Percentiles rank a stretch among this genome's conserved stretches.
These are phyloP conservation scores for Seriola rivoliana DNA, from an alignment of 2,113 vertebrate genomes.

Conservation along the genomic window DNA sequence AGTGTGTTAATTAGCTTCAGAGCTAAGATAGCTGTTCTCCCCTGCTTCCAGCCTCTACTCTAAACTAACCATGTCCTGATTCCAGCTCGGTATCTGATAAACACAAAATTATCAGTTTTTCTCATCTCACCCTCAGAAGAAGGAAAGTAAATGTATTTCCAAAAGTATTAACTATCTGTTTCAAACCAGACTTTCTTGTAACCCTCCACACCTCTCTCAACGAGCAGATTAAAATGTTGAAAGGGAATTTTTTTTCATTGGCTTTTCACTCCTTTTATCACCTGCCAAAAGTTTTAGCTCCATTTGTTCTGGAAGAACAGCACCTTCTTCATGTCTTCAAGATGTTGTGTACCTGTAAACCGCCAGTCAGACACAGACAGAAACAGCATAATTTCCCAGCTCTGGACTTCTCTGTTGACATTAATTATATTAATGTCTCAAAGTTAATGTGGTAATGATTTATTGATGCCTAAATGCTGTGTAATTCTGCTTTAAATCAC, in stretches of 20 bases:
- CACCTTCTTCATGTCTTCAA: background rate
- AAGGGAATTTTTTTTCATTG: background rate
- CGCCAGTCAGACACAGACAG: background rate
- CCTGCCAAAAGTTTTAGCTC: background rate
- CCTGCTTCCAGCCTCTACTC: background rate
- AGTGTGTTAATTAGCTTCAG: background rate
- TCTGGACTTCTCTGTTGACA: background rate
- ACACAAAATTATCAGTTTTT: background rate
- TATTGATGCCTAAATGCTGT: constrained; percentile 22
- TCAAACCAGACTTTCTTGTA: background rate
- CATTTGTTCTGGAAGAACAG: background rate
- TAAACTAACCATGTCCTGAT: background rate
- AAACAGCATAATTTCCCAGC: background rate
- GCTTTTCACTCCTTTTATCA: constrained; percentile 1
- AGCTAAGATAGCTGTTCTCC: background rate
- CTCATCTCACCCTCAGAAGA: background rate
- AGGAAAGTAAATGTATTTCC: background rate
- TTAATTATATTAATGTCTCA: constrained; percentile 19
- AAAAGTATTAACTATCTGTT: background rate
- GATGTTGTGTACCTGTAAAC: background rate
- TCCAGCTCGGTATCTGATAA: background rate
- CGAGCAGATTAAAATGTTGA: background rate
- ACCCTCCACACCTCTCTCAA: background rate
- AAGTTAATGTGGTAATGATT: constrained; percentile 21
- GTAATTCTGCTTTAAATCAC: constrained; percentile 18